Conservation (phyloP, 2,888 invertebrate genomes). For the Idaea straminata region DNA sequence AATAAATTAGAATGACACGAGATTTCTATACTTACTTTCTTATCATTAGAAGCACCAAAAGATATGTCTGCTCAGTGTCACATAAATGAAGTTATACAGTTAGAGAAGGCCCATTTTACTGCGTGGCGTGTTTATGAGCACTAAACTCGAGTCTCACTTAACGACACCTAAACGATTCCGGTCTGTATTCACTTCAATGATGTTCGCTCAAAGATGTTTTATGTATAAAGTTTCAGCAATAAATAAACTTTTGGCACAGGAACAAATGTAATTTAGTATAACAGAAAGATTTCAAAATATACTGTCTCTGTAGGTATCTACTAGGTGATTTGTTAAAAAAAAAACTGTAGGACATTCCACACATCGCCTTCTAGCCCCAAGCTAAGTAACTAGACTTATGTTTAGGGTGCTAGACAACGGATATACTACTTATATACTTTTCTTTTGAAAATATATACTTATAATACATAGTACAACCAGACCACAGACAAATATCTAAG, state of each 20-base stretch:
- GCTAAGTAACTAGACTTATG: no score
- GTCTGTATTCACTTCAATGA: slow-evolving; percentile 41
- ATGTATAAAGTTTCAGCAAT: slow-evolving; percentile 31
- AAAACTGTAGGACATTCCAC: no score
- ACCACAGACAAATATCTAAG: no score
- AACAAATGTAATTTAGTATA: slow-evolving; percentile 23
- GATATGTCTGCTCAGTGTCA: slow-evolving; percentile 25
- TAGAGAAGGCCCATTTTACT: slow-evolving; percentile 53
- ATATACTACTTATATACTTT: no score
- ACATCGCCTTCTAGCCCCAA: no score
- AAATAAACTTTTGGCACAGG: slow-evolving; percentile 30
- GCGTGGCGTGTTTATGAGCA: slow-evolving; percentile 57
- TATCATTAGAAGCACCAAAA: slow-evolving; percentile 8
- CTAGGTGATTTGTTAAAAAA: no score
- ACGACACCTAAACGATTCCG: slow-evolving; percentile 53
- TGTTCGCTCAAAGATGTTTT: slow-evolving; percentile 37
- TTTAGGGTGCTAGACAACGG: no score
- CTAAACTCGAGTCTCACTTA: slow-evolving; percentile 60
- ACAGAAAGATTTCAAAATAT: background rate
- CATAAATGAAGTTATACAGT: slow-evolving; percentile 64
- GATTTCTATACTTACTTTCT: background rate
- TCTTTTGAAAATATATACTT: no score
- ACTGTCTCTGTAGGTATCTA: background rate
- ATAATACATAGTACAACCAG: no score
- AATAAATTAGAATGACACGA: slow-evolving; percentile 20